Conservation (phyloP, 2,113 vertebrate species). For the human region DNA sequence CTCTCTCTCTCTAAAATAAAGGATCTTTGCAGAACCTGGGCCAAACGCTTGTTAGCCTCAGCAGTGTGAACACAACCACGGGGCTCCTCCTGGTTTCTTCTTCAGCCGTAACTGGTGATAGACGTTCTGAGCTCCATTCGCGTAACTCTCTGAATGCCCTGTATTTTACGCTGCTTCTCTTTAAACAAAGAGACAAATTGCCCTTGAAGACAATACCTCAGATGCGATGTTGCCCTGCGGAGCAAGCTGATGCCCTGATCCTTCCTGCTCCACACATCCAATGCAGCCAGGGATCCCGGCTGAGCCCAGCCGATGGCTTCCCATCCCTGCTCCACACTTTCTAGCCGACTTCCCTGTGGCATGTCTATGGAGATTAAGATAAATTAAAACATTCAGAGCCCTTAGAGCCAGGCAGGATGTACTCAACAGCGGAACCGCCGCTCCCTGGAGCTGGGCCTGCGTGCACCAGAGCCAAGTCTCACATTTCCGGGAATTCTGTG, state of each 20-base stretch:
- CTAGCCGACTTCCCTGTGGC: accelerated
- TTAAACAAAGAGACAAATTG: neutral
- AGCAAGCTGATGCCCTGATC: accelerated
- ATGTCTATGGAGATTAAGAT: neutral
- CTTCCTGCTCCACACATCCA: accelerated
- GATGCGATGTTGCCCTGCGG: neutral
- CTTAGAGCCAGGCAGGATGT: neutral
- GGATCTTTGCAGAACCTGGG: no score
- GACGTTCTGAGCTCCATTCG: neutral
- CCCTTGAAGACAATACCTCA: accelerated
- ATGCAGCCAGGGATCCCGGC: accelerated
- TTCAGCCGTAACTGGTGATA: no score
- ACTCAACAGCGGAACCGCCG: neutral
- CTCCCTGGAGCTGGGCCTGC: neutral
- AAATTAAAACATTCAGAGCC: neutral
- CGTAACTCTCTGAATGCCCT: accelerated
- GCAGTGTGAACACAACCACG: neutral
- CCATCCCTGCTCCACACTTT: accelerated
- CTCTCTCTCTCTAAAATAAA: neutral
- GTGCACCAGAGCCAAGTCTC: neutral
- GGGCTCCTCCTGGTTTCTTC: neutral
- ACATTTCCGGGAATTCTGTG: neutral
- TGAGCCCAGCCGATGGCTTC: neutral
- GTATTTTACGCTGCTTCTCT: accelerated
- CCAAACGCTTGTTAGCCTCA: accelerated